Conservation (phyloP, 2,113 vertebrate genomes). For the Copsychus sechellarum region DNA sequence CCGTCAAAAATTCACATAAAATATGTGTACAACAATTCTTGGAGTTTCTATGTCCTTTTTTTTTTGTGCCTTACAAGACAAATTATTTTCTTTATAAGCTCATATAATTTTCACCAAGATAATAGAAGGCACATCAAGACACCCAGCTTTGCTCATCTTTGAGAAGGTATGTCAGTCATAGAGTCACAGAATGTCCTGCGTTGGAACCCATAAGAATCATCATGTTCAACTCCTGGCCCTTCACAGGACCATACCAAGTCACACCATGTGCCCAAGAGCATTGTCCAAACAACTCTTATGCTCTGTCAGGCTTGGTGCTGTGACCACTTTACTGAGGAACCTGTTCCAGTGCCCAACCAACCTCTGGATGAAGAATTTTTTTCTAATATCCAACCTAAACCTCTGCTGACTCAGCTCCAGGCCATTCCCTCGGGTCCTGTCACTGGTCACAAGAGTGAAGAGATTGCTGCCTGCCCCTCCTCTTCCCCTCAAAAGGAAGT, state of each 20-base stretch:
- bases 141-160: background rate
- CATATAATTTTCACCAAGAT: background rate
- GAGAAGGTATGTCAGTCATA: background rate
- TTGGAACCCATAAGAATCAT: background rate
- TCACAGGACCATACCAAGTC: background rate
- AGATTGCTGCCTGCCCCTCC: background rate
- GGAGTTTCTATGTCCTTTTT: background rate
- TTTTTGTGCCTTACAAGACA: background rate
- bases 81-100: background rate
- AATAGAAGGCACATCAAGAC: background rate
- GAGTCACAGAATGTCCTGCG: background rate
- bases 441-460: no score
- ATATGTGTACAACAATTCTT: background rate
- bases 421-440: background rate
- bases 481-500: accelerated
- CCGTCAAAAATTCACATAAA: background rate
- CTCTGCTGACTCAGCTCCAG: background rate
- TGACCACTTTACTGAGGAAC: background rate
- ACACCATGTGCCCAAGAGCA: accelerated
- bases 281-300: background rate
- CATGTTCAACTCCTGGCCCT: background rate
- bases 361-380: no score
- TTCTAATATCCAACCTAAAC: background rate
- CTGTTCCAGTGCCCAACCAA: background rate
- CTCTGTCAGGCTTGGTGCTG: background rate